These are phyloP conservation scores for Alexandromys fortis DNA, from an alignment of 2,113 vertebrate species.

Conservation along the genomic window DNA sequence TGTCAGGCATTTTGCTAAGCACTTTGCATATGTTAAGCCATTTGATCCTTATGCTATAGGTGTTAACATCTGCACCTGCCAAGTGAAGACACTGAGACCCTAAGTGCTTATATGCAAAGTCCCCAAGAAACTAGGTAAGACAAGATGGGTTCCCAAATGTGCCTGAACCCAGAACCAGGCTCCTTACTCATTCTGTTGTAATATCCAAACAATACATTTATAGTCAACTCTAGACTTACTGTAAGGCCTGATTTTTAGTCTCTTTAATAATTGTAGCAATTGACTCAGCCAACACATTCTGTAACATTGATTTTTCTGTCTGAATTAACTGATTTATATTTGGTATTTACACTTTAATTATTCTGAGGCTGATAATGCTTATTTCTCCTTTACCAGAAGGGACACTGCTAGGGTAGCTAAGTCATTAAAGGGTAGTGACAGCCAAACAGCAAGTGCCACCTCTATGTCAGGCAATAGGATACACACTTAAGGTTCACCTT, in stretches of 20 bases:
- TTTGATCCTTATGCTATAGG: background rate
- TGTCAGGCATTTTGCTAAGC: background rate
- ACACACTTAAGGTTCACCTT: background rate
- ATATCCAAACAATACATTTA: background rate
- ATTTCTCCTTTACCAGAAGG: conserved; percentile 56
- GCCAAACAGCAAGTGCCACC: background rate
- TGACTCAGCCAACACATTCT: conserved; percentile 51
- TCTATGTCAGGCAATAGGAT: background rate
- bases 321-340: conserved; percentile 74
- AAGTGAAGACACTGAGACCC: background rate
- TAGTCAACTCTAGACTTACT: background rate
- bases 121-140: background rate
- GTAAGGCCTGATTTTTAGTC: background rate
- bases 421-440: conserved; percentile 12
- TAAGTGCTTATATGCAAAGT: background rate
- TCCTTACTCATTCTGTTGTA: background rate
- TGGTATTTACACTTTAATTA: conserved; percentile 77
- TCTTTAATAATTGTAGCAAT: conserved; percentile 58
- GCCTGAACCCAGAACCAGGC: background rate
- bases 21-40: background rate
- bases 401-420: background rate
- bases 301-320: conserved; percentile 76
- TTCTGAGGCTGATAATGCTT: conserved; percentile 53
- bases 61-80: background rate
- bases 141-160: background rate